Conservation (phyloP, 2,888 invertebrate genomes). For the Drosophila hamatofila region DNA sequence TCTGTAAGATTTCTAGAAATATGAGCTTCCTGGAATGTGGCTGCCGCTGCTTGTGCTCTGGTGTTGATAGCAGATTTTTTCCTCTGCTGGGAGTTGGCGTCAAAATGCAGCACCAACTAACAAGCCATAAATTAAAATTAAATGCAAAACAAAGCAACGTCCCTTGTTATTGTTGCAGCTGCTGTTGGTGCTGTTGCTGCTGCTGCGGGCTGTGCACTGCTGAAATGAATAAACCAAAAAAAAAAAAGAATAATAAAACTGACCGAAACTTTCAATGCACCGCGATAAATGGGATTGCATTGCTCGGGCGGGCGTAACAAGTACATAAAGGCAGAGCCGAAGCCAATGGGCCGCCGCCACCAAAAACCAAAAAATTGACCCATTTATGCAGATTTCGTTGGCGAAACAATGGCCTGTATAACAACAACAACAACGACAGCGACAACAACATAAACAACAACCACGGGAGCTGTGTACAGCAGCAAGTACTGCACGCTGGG, state of each 20-base stretch:
- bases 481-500: slow-evolving; percentile 57
- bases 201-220: slow-evolving; percentile 21
- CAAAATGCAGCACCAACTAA: slow-evolving; percentile 57
- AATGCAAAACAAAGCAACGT: slow-evolving; percentile 42
- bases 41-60: slow-evolving; percentile 17
- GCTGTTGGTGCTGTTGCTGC: slow-evolving; percentile 2
- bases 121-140: slow-evolving; percentile 61
- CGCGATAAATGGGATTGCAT: slow-evolving; percentile 37
- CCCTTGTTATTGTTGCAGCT: slow-evolving; percentile 11
- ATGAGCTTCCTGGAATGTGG: slow-evolving; percentile 69
- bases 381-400: slow-evolving; percentile 77
- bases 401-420: slow-evolving; percentile 69
- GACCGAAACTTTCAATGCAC: slow-evolving; percentile 48
- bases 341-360: slow-evolving; percentile 35
- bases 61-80: slow-evolving; percentile 42
- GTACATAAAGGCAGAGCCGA: slow-evolving; percentile 69
- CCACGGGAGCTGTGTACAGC: slow-evolving; percentile 58
- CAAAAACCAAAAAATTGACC: slow-evolving; percentile 60
- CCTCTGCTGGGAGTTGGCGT: slow-evolving; percentile 44
- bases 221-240: slow-evolving; percentile 14
- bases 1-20: slow-evolving; percentile 68
- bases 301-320: slow-evolving; percentile 60
- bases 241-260: slow-evolving; percentile 1
- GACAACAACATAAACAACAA: slow-evolving; percentile 34
- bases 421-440: slow-evolving; percentile 26